These are phyloP conservation scores for Chrysochloris asiatica DNA, from an alignment of 2,113 vertebrate genomes.

Conservation along the genomic window DNA sequence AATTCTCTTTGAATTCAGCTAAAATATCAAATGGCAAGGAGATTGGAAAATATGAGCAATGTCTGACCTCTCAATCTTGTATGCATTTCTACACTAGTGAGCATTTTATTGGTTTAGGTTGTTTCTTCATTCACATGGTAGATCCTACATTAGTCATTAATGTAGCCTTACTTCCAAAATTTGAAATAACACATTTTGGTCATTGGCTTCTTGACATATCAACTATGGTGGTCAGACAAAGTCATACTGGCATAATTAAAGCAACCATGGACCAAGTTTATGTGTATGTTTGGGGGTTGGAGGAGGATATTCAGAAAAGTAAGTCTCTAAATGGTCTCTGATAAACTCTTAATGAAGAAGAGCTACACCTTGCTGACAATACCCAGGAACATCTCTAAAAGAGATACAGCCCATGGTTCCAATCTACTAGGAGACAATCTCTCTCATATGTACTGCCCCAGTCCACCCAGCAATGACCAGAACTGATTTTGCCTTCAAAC, in stretches of 20 bases:
- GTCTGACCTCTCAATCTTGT: background rate
- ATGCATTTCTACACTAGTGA: rapidly evolving
- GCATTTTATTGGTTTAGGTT: background rate
- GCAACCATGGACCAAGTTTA: background rate
- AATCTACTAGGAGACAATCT: rapidly evolving
- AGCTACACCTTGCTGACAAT: too few relatives aligned
- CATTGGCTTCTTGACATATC: background rate
- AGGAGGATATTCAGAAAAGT: background rate
- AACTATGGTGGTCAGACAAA: background rate
- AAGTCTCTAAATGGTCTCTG: background rate
- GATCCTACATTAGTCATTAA: background rate
- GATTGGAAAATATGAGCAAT: background rate
- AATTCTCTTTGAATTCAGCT: background rate
- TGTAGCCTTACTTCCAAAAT: background rate
- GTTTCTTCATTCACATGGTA: too few relatives aligned
- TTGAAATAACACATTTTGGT: background rate
- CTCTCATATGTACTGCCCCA: background rate
- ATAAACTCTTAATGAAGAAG: background rate
- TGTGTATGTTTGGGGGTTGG: too few relatives aligned
- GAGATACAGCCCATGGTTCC: rapidly evolving
- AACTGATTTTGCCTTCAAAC: background rate
- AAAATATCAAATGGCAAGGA: background rate
- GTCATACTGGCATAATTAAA: background rate
- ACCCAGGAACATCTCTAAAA: background rate
- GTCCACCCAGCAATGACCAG: background rate